phyloP scores from a whole-genome alignment of 2,888 invertebrate species.

The Lacanobia wlatinum region DNA sequence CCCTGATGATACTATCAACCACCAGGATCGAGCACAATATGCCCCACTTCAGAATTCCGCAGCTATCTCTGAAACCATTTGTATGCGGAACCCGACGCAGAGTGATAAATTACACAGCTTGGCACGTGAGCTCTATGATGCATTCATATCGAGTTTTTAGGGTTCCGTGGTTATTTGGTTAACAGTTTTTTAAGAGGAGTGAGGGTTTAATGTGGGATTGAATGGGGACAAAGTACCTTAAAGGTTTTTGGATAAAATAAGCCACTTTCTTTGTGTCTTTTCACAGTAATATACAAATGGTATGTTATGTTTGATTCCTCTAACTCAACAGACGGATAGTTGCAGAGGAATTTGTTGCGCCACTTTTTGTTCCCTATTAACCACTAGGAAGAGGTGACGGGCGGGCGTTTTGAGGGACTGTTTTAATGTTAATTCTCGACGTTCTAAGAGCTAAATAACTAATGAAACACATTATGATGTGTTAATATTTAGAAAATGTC shows the following conservation, averaged over 20 bases:
- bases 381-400: too few species aligned
- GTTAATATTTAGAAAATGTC: too few species aligned
- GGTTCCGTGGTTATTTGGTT: slow-evolving; percentile 45
- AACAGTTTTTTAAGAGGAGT: slow-evolving; percentile 11
- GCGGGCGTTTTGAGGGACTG: too few species aligned
- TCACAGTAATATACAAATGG: too few species aligned
- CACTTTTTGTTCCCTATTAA: too few species aligned
- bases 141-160: slow-evolving; percentile 68
- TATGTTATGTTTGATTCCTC: neutral
- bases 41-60: slow-evolving; percentile 55
- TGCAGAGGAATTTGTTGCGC: too few species aligned
- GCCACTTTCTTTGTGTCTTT: neutral
- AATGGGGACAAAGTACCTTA: neutral
- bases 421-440: too few species aligned
- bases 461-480: too few species aligned
- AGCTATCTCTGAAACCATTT: slow-evolving; percentile 63
- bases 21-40: slow-evolving; percentile 58
- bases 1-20: slow-evolving; percentile 47
- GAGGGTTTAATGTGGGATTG: slow-evolving; percentile 7
- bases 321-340: too few species aligned
- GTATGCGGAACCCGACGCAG: slow-evolving; percentile 63
- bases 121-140: slow-evolving; percentile 70
- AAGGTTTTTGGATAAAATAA: neutral
- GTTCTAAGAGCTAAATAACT: too few species aligned
- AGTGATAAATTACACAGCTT: slow-evolving; percentile 70